phyloP scores from a whole-genome alignment of 2,797 vertebrate species.

The Tapera naevia region DNA sequence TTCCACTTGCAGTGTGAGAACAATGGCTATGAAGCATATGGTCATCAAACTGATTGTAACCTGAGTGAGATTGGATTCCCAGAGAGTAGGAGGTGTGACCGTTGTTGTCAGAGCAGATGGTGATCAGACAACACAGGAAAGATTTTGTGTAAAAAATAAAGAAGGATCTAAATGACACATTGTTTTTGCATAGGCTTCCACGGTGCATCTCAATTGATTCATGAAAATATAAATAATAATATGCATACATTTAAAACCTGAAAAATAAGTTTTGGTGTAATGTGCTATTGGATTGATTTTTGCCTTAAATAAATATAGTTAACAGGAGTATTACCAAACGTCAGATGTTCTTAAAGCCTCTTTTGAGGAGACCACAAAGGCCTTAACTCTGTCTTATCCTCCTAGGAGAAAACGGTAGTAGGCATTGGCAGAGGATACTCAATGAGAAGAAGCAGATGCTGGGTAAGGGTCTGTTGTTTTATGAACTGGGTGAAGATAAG shows the following conservation, averaged over 20 bases:
- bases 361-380: neutral
- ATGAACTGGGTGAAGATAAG: neutral
- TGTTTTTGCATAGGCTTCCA: neutral
- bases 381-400: neutral
- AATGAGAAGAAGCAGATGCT: neutral
- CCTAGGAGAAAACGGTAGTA: neutral
- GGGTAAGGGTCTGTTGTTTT: neutral
- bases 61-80: neutral
- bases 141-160: neutral
- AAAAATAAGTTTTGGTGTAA: neutral
- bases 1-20: constrained; percentile 33
- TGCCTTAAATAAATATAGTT: neutral
- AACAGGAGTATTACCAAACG: neutral
- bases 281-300: neutral
- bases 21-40: neutral
- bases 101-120: neutral
- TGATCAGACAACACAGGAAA: neutral
- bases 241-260: neutral
- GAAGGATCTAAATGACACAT: neutral
- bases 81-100: neutral
- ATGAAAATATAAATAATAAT: neutral
- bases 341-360: neutral
- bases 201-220: neutral
- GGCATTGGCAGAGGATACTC: neutral
- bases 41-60: neutral